phyloP scores from a whole-genome alignment of 2,888 invertebrate species.

The Erpobdella octoculata region DNA sequence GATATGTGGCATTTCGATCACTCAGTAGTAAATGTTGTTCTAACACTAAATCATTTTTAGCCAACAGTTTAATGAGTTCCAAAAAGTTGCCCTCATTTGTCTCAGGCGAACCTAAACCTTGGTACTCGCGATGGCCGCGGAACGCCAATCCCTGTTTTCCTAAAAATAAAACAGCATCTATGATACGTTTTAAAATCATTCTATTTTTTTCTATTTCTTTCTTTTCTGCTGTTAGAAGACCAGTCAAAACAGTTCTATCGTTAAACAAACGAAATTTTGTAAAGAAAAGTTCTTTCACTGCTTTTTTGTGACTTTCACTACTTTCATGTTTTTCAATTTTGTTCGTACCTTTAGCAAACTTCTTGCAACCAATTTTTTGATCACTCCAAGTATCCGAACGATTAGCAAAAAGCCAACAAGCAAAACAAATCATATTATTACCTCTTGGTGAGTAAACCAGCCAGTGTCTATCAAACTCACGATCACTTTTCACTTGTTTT shows the following conservation, averaged over 20 bases:
- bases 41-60: no score
- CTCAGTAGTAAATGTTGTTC: no score
- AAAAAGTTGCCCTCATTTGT: no score
- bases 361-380: neutral
- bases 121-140: no score
- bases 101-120: no score
- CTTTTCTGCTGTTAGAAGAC: neutral
- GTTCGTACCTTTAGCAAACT: neutral
- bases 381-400: neutral
- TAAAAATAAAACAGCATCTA: neutral
- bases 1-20: no score
- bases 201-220: neutral
- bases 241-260: neutral
- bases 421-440: neutral
- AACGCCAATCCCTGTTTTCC: neutral
- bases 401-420: neutral
- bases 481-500: neutral
- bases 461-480: neutral
- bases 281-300: neutral
- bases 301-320: neutral
- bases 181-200: neutral
- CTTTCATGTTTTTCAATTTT: neutral
- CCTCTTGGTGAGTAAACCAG: neutral
- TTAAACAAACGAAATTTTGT: neutral
- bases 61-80: no score